phyloP scores from a whole-genome alignment of 2,113 vertebrate genomes.

The Garra rufa region DNA sequence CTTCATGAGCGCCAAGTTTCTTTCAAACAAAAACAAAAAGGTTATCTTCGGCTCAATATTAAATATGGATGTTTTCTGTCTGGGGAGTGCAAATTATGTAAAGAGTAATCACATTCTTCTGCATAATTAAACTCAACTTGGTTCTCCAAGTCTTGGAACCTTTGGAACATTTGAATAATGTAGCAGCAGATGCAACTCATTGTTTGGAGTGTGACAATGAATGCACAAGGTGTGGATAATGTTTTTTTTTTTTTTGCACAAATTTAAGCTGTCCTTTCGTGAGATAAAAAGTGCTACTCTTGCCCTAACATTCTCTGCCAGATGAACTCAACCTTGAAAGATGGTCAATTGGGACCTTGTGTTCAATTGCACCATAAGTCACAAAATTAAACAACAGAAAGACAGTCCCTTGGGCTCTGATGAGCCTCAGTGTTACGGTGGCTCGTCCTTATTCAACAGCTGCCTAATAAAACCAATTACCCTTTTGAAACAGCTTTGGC shows the following conservation, averaged over 20 bases:
- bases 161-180: slow-evolving; percentile 64
- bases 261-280: background rate
- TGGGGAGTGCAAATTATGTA: slow-evolving; percentile 68
- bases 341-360: background rate
- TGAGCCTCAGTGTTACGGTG: background rate
- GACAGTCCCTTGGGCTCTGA: background rate
- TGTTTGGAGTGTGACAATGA: slow-evolving; percentile 19
- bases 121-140: slow-evolving; percentile 73
- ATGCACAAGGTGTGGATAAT: background rate
- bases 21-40: slow-evolving; percentile 60
- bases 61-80: slow-evolving; percentile 69
- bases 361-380: slow-evolving; percentile 28
- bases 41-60: slow-evolving; percentile 61
- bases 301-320: slow-evolving; percentile 17
- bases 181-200: slow-evolving; percentile 49
- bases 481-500: slow-evolving; percentile 34
- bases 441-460: slow-evolving; percentile 19
- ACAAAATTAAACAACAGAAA: slow-evolving; percentile 33
- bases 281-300: background rate
- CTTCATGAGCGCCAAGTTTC: slow-evolving; percentile 50
- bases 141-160: slow-evolving; percentile 37
- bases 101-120: slow-evolving; percentile 68
- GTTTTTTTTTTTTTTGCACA: background rate
- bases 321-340: slow-evolving; percentile 24
- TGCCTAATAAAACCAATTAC: slow-evolving; percentile 53